Evolutionary conservation across 2,797 vertebrate genomes (phyloP).

Genomic region (Micropoecilia bifurca): DNA sequence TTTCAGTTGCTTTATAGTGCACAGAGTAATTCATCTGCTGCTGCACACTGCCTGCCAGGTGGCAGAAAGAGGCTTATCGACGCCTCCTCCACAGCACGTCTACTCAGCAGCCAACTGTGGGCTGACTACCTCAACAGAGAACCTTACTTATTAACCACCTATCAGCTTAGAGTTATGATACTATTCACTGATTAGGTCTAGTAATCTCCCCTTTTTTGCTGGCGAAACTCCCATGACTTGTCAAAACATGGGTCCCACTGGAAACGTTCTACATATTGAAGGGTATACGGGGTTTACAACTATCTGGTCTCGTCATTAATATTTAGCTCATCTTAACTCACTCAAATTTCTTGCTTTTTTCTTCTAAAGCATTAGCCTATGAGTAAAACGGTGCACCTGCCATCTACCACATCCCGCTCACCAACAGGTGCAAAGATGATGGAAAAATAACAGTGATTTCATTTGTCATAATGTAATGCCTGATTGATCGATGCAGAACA

Average conservation of each 20-base stretch:
- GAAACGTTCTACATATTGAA: not conserved
- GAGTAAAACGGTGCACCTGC: not conserved
- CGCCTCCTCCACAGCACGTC: not conserved
- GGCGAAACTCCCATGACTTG: not conserved
- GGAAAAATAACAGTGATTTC: not conserved
- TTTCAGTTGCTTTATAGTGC: not conserved
- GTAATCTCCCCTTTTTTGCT: not conserved
- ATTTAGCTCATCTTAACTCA: not conserved
- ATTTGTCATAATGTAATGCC: not conserved
- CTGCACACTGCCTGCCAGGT: not conserved
- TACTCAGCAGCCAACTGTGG: not conserved
- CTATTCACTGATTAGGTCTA: not conserved
- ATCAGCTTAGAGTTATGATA: not conserved
- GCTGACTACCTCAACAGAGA: not conserved
- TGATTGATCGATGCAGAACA: not conserved
- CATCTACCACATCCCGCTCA: not conserved
- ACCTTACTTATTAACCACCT: not conserved
- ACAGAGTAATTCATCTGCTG: not conserved
- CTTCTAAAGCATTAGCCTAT: not conserved
- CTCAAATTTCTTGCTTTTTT: not conserved
- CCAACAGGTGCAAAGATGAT: not conserved
- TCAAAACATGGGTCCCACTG: not conserved
- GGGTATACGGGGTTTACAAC: not conserved
- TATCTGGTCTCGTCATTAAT: not conserved
- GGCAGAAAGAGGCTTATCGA: not conserved